Evolutionary conservation across 1,140 invertebrate genomes (phyloP).

Genomic region (Euglossa dilemma): DNA sequence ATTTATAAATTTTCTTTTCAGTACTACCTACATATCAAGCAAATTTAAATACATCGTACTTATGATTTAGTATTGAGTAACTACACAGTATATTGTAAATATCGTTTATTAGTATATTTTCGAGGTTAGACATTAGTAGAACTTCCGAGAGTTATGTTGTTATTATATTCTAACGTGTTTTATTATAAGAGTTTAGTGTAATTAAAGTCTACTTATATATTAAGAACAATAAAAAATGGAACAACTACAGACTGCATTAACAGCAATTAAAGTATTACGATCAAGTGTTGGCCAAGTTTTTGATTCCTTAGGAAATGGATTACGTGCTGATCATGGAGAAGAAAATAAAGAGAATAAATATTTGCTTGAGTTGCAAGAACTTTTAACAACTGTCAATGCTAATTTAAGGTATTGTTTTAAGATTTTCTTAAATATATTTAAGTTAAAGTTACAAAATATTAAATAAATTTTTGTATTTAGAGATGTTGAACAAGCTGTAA

Average conservation of each 20-base stretch:
- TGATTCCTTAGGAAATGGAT: conserved; percentile 89
- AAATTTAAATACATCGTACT: background rate
- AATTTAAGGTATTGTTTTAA: conserved; percentile 85
- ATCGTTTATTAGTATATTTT: background rate
- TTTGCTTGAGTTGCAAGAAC: conserved; percentile 90
- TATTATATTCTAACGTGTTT: background rate
- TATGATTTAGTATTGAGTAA: background rate
- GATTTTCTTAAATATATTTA: background rate
- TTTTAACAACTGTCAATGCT: conserved; percentile 88
- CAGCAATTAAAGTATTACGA: conserved; percentile 88
- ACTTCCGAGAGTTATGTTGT: background rate
- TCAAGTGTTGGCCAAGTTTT: conserved; percentile 92
- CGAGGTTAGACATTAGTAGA: background rate
- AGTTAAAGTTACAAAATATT: background rate
- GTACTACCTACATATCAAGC: background rate
- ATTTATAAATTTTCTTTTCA: background rate
- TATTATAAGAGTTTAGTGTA: background rate
- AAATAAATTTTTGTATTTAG: conserved; percentile 77
- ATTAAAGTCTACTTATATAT: background rate
- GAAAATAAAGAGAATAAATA: conserved; percentile 91
- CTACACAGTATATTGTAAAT: too few relatives aligned
- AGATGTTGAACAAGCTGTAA: conserved; percentile 90
- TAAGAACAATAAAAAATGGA: conserved; percentile 81
- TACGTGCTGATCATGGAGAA: conserved; percentile 88
- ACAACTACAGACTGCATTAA: conserved; percentile 88